phyloP scores from a whole-genome alignment of 2,797 vertebrate species.

The Aldrovandia affinis region DNA sequence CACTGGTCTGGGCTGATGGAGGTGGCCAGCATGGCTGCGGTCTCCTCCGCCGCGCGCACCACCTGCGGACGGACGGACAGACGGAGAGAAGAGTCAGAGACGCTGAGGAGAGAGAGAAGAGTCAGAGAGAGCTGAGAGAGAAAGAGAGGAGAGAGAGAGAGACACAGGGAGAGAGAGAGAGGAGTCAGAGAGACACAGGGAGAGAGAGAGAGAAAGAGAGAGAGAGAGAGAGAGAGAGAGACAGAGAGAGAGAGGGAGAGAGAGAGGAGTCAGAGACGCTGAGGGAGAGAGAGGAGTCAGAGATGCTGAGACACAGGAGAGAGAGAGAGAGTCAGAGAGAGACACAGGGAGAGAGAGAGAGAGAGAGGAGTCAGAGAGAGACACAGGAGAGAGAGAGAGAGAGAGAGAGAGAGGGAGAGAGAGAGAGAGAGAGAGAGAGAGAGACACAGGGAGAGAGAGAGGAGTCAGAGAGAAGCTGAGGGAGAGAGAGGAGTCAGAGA shows the following conservation, averaged over 20 bases:
- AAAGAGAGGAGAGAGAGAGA: neutral
- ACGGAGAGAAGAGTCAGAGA: neutral
- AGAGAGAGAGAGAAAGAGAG: too few species aligned
- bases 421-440: neutral
- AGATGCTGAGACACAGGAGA: too few species aligned
- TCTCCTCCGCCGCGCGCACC: conserved; percentile 92
- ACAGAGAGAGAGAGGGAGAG: too few species aligned
- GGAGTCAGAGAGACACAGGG: neutral
- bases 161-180: too few species aligned
- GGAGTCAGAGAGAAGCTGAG: neutral
- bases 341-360: neutral
- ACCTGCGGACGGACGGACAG: conserved; percentile 70
- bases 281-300: too few species aligned
- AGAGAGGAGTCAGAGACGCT: too few species aligned
- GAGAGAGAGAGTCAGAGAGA: neutral
- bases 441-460: neutral
- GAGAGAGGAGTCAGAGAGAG: neutral
- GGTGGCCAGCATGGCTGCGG: conserved; percentile 87
- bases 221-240: too few species aligned
- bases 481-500: neutral
- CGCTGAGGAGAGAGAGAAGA: neutral
- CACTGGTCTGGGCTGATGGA: conserved; percentile 96
- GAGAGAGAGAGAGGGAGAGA: neutral
- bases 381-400: too few species aligned
- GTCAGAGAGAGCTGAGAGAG: too few species aligned